phyloP scores from a whole-genome alignment of 23 tunicate genomes.

The Clavelina lepadiformis region DNA sequence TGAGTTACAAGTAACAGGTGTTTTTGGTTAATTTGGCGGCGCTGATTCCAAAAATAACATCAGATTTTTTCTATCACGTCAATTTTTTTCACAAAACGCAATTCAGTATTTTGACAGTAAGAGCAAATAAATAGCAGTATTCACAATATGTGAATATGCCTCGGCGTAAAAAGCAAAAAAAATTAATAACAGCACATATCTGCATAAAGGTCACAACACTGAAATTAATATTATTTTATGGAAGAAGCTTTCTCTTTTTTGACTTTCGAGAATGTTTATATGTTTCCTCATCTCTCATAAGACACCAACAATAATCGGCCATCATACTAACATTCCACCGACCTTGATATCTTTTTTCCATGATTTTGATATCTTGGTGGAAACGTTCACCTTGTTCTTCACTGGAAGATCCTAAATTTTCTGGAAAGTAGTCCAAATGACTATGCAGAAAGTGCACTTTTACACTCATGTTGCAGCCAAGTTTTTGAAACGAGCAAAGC shows the following conservation, averaged over 20 bases:
- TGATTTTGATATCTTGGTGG: slow-evolving; percentile 20
- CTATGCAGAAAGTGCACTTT: slow-evolving; percentile 14
- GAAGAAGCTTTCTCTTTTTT: slow-evolving; percentile 2
- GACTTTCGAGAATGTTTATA: background rate
- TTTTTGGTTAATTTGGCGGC: slow-evolving; percentile 7
- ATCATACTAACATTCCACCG: slow-evolving; percentile 2
- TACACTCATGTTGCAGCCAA: slow-evolving; percentile 10
- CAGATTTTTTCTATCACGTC: slow-evolving; percentile 10
- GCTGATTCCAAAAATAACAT: slow-evolving; percentile 14
- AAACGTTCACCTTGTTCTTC: slow-evolving; percentile 3
- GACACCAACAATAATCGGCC: slow-evolving; percentile 11
- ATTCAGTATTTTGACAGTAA: slow-evolving; percentile 9
- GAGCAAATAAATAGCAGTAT: background rate
- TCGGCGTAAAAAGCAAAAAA: slow-evolving; percentile 1
- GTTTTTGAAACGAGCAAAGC: slow-evolving; percentile 19
- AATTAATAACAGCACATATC: slow-evolving; percentile 13
- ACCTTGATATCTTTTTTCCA: slow-evolving; percentile 16
- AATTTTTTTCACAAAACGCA: slow-evolving; percentile 7
- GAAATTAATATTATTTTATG: background rate
- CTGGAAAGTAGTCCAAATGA: slow-evolving; percentile 8
- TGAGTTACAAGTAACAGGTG: background rate
- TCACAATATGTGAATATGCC: slow-evolving; percentile 12
- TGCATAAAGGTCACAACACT: background rate
- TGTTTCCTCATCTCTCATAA: slow-evolving; percentile 10
- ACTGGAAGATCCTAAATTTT: slow-evolving; percentile 9